Base-by-base conservation (phyloP, 2,888 invertebrate genomes). In the Odontocerum albicorne region DNA sequence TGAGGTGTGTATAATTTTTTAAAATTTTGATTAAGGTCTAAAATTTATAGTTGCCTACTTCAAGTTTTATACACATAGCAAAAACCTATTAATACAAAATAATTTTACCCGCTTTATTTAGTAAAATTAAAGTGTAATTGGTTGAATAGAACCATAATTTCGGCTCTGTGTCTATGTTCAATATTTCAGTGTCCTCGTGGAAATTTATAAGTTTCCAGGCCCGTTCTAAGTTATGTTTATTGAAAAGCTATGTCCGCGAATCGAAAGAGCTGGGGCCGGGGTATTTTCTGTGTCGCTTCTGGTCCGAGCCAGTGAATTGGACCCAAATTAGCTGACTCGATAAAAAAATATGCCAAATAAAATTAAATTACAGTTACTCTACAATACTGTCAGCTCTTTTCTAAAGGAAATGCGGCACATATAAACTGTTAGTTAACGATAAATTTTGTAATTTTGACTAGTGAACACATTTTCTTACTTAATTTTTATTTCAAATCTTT, bases 201-300 rank as follows among this genome's bases (percentile, higher is more conserved):
- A 46, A 42, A 50, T 54, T 49, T 57, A 52, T 49, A 55, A 44
- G 49, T 44, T 45, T 38, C 47, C 43, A 56, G 43, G 45, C 21
- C 44, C 44, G 52, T 16, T 51, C 32, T 39, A 44, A 60, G 55
- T 60, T 57, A 57, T 52, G 54, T 57, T 60, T 57, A 60, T 60
- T 55, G 60, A 55, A 55, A 60, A 57, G 55, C 49, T 32, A 55
- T 59, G 55, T 52, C 52, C 52, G 55, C 51, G 38, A 35, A 12
- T n/a, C 4, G 13, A 12, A 35, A 35, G n/a, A 12, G n/a, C 10
- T 13, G 8, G 13, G 35, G 20, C 19, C 17, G 17, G 39, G 20
- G 43, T 12, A 49, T 38, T 40, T 36, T 22, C 22, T 10, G 21
- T 15, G 50, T 50, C 51, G 51, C 51, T 38, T 52, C 52, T 52